Evolutionary conservation across 2,797 vertebrate genomes (phyloP), one percentile per base, ranked within the genome.

Genomic region (Channallabes apus): DNA sequence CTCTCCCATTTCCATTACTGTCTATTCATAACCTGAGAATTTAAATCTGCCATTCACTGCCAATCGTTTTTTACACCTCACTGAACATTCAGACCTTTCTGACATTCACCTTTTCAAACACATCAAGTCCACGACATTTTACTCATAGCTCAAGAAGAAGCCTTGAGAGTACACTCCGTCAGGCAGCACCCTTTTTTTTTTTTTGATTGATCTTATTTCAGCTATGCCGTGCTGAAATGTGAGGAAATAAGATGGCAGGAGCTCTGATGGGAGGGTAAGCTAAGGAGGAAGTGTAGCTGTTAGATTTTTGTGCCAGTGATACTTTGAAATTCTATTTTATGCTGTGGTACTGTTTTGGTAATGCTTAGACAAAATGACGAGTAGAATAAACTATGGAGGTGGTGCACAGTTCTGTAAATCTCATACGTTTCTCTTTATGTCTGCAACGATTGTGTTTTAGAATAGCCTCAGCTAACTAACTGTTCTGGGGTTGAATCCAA

Each of bases 101-200:
- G 64, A 68, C 80, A 54, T 69, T 82, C 80, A 82, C 46, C 80
- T 68, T 82, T 69, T 68, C 80, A 68, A 81, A 81, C 79, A 24
- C 79, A 81, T 81, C 79, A 81, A 20, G 41, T 29, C 41, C 18
- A 29, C 3, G 62, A 68, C 38, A 54, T 81, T 81, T 81, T 54
- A 54, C 27, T 82, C 29, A 14, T 69, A 14, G 64, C 64, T 69
- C 62, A 67, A 68, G 38, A 68, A 29, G 27, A 68, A 68, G 64
- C 80, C 7, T 27, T 24, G 80, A 46, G 80, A 82, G 64, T 69
- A 54, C 41, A 32, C 11, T 56, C 46, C 56, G 18, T 56, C 80
- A 68, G 64, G n/a, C 64, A 68, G 62, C 2, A 82, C 27, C 41
- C 22, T 24, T 18, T 54, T 20, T 29, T 38, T 51, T 22, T 69